These are phyloP conservation scores for Crematogaster levior DNA, from an alignment of 2,888 invertebrate genomes.

Conservation along the genomic window DNA sequence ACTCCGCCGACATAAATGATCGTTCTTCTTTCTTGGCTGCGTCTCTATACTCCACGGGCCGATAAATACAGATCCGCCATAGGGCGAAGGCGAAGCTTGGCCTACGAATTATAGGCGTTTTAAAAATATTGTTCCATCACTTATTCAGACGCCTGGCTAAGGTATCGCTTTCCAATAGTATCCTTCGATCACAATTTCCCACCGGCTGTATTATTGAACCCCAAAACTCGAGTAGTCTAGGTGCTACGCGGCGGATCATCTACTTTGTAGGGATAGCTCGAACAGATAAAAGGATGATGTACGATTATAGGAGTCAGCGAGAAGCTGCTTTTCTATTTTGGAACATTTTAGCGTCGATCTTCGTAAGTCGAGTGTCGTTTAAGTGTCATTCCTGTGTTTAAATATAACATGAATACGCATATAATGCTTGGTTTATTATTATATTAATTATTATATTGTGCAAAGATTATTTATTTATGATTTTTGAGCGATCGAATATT, in stretches of 20 bases:
- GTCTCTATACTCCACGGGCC: conserved; percentile 84
- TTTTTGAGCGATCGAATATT: background rate
- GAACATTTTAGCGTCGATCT: conserved; percentile 24
- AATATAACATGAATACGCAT: background rate
- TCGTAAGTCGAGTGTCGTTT: background rate
- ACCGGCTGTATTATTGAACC: conserved; percentile 82
- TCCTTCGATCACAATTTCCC: conserved; percentile 84
- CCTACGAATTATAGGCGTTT: conserved; percentile 85
- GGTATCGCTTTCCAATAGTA: conserved; percentile 85
- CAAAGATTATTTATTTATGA: background rate
- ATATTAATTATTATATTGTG: background rate
- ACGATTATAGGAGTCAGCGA: conserved; percentile 54
- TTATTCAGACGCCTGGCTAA: conserved; percentile 84
- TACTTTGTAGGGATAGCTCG: conserved; percentile 62
- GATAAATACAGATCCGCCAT: conserved; percentile 84
- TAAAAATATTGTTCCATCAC: conserved; percentile 86
- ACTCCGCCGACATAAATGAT: conserved; percentile 81
- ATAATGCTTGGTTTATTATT: no score
- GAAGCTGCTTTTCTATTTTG: conserved; percentile 44
- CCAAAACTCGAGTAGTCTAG: conserved; percentile 66
- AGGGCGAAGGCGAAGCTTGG: conserved; percentile 74
- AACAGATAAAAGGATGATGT: conserved; percentile 70
- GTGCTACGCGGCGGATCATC: conserved; percentile 59
- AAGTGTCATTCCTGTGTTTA: background rate
- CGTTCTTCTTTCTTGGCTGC: conserved; percentile 80